These are phyloP conservation scores for Puffinus mauretanicus DNA, from an alignment of 2,113 vertebrate genomes.

Conservation along the genomic window DNA sequence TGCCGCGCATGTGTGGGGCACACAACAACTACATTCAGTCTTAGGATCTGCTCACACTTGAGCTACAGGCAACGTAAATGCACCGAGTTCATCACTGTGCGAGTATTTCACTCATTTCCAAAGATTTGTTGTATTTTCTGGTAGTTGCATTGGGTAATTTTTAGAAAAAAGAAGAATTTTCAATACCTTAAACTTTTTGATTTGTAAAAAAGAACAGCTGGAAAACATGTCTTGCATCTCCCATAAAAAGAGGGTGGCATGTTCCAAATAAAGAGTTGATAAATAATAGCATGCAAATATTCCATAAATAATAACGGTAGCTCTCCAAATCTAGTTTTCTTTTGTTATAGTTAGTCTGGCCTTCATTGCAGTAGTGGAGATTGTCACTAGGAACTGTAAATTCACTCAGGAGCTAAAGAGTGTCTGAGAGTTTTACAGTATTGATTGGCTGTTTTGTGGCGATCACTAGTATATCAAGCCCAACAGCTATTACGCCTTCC, in stretches of 20 bases:
- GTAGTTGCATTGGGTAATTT: neutral
- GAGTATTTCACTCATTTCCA: neutral
- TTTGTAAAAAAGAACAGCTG: neutral
- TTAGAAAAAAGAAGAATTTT: neutral
- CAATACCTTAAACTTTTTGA: neutral
- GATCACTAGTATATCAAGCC: neutral
- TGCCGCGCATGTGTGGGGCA: fast-evolving
- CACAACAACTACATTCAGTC: neutral
- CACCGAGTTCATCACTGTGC: neutral
- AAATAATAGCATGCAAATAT: neutral
- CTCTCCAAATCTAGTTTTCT: neutral
- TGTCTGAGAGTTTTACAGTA: neutral
- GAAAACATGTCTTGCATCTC: neutral
- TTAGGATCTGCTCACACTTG: neutral
- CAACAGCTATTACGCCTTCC: neutral
- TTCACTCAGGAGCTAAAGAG: neutral
- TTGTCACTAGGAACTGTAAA: neutral
- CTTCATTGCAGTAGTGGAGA: neutral
- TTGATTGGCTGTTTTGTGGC: neutral
- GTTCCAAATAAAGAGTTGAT: neutral
- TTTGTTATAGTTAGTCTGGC: neutral
- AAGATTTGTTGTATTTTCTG: neutral
- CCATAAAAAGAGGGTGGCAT: neutral
- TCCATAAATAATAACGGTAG: neutral
- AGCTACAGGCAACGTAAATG: neutral